Evolutionary conservation across 2,113 vertebrate species (phyloP), one percentile per base, ranked within the genome.

Genomic region (Bombycilla garrulus): DNA sequence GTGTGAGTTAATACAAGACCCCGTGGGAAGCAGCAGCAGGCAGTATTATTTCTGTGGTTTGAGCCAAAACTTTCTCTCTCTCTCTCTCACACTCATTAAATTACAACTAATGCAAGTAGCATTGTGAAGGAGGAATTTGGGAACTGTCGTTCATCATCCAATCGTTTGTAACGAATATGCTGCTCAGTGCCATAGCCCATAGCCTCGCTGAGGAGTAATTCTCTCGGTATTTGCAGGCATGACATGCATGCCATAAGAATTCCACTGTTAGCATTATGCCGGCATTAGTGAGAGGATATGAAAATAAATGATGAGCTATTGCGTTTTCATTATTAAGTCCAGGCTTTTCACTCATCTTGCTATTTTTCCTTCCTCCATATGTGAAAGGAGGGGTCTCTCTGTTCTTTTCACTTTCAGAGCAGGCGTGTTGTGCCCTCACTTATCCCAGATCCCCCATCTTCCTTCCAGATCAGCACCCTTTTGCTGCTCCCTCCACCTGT

Each of bases 111-210:
- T 90, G 93, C 90, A 95, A 96, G 92, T 92, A 94, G 90, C 85
- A 88, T 93, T 96, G 94, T 96, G 93, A 96, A 96, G 92, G 93
- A 96, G 96, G 92, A 96, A 96, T 96, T 96, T 92, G 92, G 93
- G 94, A 94, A 67, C 92, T 95, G 95, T 96, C 85, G 76, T 97
- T 96, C 93, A 93, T 97, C 92, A 93, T 96, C 76, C 94, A 96
- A 0, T 92, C 31, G 2, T 80, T 97, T 83, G 88, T 94, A 96
- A 96, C 86, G 11, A 96, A 92, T 95, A 69, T 88, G 93, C 88
- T 96, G 80, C 88, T 94, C 86, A 38, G 90, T 97, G 95, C 88
- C 90, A 65, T 94, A 94, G 94, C 90, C 81, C 91, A 64, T 95
- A 95, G 90, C 85, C 90, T 93, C 20, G 17, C 93, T 83, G 90